Conservation (phyloP, 2,888 invertebrate species). For the Lepeophtheirus nordmannii region DNA sequence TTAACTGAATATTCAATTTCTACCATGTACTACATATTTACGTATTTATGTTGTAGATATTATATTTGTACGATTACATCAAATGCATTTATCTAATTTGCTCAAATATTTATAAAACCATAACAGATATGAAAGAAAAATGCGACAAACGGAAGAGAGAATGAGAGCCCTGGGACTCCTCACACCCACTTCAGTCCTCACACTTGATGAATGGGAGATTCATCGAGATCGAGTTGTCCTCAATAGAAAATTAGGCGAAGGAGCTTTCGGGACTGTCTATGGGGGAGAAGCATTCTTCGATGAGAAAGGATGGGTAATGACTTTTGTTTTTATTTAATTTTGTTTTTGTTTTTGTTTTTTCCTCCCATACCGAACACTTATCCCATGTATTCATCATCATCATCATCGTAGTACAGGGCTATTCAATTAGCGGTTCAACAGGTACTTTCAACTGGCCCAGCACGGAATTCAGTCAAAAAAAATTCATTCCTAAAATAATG, state of each 20-base stretch:
- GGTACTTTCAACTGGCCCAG: neutral
- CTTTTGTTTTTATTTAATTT: neutral
- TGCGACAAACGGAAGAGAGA: conserved; percentile 48
- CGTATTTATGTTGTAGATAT: too few relatives aligned
- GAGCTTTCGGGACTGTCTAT: conserved; percentile 82
- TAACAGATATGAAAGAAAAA: conserved; percentile 45
- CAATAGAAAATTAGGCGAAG: conserved; percentile 68
- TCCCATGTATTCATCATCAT: neutral
- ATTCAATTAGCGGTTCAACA: neutral
- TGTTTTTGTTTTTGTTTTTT: neutral
- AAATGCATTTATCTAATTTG: too few relatives aligned
- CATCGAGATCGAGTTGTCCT: conserved; percentile 66
- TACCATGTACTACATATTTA: too few relatives aligned
- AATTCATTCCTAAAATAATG: too few relatives aligned
- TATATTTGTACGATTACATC: too few relatives aligned
- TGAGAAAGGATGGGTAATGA: conserved; percentile 49
- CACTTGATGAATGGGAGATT: conserved; percentile 73
- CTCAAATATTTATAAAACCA: too few relatives aligned
- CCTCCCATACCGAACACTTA: neutral
- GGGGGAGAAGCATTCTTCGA: conserved; percentile 58
- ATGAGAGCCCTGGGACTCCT: conserved; percentile 54
- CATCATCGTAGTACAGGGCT: neutral
- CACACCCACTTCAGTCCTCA: conserved; percentile 37
- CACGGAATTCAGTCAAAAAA: too few relatives aligned
- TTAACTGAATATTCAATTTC: too few relatives aligned